Evolutionary conservation across 2,797 vertebrate genomes (phyloP).

Genomic region (Tokudaia tokunoshimensis): DNA sequence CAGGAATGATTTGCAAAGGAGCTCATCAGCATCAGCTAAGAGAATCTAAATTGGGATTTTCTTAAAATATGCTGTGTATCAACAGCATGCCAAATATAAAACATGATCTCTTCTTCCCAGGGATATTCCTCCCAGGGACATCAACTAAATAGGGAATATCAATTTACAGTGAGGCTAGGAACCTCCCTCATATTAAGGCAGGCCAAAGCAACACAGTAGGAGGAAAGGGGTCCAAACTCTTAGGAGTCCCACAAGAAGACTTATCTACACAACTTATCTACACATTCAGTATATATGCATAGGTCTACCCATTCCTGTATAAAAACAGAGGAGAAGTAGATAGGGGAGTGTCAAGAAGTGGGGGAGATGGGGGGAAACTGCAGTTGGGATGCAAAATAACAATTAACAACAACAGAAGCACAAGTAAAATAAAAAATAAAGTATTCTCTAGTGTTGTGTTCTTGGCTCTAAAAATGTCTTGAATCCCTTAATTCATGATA

Average conservation of each 20-base stretch:
- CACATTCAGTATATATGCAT: background rate
- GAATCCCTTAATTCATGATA: background rate
- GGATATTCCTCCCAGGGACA: background rate
- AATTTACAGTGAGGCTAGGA: background rate
- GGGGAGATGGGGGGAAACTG: background rate
- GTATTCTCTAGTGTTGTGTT: background rate
- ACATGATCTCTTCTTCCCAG: background rate
- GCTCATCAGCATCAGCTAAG: background rate
- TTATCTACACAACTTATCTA: background rate
- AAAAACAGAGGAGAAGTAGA: background rate
- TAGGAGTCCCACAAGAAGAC: background rate
- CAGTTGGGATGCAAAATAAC: background rate
- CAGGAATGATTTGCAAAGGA: constrained; percentile 6
- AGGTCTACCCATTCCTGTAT: background rate
- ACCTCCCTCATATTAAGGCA: background rate
- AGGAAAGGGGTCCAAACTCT: background rate
- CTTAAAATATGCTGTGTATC: background rate
- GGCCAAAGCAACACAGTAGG: background rate
- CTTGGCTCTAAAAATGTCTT: background rate
- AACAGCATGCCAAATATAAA: background rate
- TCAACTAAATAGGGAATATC: background rate
- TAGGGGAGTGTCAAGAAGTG: background rate
- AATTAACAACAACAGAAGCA: background rate
- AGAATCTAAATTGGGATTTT: background rate
- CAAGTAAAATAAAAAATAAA: background rate